Evolutionary conservation across 2,888 invertebrate genomes (phyloP), one percentile per base, ranked within the genome.

Genomic region (Macrophya alboannulata): DNA sequence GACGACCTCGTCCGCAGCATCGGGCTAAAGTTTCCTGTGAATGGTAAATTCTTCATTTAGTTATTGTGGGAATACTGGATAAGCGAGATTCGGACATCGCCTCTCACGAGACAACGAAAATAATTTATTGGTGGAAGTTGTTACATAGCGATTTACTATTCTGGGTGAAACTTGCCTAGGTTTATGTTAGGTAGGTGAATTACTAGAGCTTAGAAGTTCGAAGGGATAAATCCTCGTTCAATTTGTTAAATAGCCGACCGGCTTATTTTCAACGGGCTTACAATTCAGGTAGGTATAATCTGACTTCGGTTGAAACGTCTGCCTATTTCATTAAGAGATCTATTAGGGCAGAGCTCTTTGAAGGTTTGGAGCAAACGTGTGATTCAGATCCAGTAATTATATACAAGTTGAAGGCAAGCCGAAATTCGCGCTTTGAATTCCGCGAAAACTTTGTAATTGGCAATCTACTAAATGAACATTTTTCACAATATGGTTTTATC

Each of bases 11-110:
- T 45, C 91, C 88, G 86, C 90, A 91, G 86, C 90, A 90, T 82
- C 91, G 90, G 84, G 91, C 91, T 88, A 92, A 92, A 9, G 93
- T 93, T 77, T 90, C 92, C 93, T 93, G 90, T 37, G 90, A 55
- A 40, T 65, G 48, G 84, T 15, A 45, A 21, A n/a, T 15, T 1
- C 6, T 5, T 12, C 17, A n/a, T 72, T 45, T 17, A 40, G 8
- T 21, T 40, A n/a, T 43, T 31, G 31, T 68, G 8, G 15, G 10
- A 68, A 68, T 68, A 8, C 17, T 8, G n/a, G n/a, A 12, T 12
- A 4, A 10, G 62, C 9, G 1, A 62, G 12, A 12, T 31, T 31
- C 31, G 31, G 3, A 31, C 31, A 31, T 2, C 21, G 62, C 62
- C 21, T 25, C 12, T 21, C 1, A 62, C 25, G 25, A 21, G 12